Base-by-base conservation (phyloP, 2,797 vertebrate genomes). In the Threskiornis aethiopicus region DNA sequence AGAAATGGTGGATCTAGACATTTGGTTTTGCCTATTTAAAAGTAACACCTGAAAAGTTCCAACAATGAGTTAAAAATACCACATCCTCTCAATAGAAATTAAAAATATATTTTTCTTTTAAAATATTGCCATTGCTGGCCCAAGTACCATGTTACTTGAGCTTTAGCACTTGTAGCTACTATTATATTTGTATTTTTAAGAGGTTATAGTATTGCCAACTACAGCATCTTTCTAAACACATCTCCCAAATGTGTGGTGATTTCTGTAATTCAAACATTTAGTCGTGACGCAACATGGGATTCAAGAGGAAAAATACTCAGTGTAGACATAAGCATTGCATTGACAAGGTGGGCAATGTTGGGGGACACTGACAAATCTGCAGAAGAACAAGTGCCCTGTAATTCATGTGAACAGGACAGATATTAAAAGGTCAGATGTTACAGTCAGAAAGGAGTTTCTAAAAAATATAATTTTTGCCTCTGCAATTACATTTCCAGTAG, bases 401-500 rank as follows among this genome's bases (percentile, higher is more conserved):
- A 76, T 80, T 96, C 62, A 26, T 51, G 13, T 14, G 22, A 86
- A 69, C n/a, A 79, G 83, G 78, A 75, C 51, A 87, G 71, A 39
- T 88, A 86, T 82, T 95, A 59, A 93, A 75, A 96, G 77, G 66
- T 89, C 83, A 95, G 70, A 44, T 75, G 47, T 52, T 71, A 49
- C 0, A 79, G 66, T 44, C 70, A 79, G 39, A 81, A 90, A 79
- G 9, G 14, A 90, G 37, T 84, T 95, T 89, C 73, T 84, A 44
- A 96, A 96, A 93, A 77, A 64, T 51, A 44, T 76, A 52, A 57
- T 31, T 92, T 84, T 87, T 89, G 51, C 62, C 71, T 90, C 77
- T 71, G 84, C 80, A 84, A 85, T 84, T 96, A 55, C 58, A 87
- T 94, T 97, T 94, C 57, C 61, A 73, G 64, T 66, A 90, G 39